phyloP scores from a whole-genome alignment of 2,797 vertebrate genomes.

The Erpetoichthys calabaricus region DNA sequence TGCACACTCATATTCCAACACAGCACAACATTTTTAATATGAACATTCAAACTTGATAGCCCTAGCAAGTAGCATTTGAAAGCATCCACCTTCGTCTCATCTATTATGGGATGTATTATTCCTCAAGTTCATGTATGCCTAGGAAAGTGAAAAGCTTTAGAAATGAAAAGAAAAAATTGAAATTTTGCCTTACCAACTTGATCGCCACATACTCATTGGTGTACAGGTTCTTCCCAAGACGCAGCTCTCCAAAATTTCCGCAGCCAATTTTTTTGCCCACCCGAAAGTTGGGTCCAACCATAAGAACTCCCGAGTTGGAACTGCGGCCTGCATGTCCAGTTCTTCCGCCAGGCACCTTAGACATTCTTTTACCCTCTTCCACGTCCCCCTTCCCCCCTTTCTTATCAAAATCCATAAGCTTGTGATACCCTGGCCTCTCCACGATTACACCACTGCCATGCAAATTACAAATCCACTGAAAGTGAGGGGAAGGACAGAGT shows the following conservation, averaged over 20 bases:
- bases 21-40: no score
- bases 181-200: slow-evolving; percentile 76
- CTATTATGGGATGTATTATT: no score
- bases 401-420: slow-evolving; percentile 99
- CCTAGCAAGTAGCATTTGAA: no score
- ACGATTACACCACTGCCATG: slow-evolving; percentile 93
- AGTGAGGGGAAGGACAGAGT: slow-evolving; percentile 34
- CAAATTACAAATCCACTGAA: slow-evolving; percentile 72
- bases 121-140: slow-evolving; percentile 22
- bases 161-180: slow-evolving; percentile 1
- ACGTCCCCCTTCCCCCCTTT: slow-evolving; percentile 93
- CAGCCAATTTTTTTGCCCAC: slow-evolving; percentile 98
- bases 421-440: slow-evolving; percentile 99
- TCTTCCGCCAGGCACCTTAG: slow-evolving; percentile 71
- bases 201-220: slow-evolving; percentile 97
- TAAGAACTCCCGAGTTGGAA: slow-evolving; percentile 90
- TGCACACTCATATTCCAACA: no score
- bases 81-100: no score
- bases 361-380: slow-evolving; percentile 94
- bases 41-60: no score
- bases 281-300: slow-evolving; percentile 97
- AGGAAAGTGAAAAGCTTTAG: slow-evolving; percentile 18
- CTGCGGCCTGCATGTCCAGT: slow-evolving; percentile 68
- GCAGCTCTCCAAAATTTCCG: slow-evolving; percentile 94
- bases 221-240: slow-evolving; percentile 95